phyloP scores from a whole-genome alignment of 2,888 invertebrate species.

The Athalia cordata region DNA sequence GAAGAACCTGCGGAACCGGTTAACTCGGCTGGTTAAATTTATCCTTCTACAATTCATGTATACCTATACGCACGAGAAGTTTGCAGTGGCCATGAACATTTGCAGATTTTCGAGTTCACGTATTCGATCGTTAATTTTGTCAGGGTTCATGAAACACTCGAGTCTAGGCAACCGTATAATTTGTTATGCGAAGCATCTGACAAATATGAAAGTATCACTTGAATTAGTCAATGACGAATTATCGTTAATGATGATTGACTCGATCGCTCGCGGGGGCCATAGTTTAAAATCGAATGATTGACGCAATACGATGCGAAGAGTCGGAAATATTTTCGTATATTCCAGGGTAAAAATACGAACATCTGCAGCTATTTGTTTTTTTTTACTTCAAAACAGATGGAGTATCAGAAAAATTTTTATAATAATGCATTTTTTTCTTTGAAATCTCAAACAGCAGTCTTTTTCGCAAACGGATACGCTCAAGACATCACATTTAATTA shows the following conservation, averaged over 20 bases:
- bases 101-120: background rate
- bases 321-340: no score
- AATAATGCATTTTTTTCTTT: conserved; percentile 11
- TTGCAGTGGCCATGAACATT: conserved; percentile 1
- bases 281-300: no score
- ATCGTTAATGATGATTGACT: no score
- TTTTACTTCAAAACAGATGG: no score
- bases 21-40: background rate
- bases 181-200: no score
- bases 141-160: background rate
- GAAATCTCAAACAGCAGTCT: background rate
- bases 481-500: conserved; percentile 5
- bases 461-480: conserved; percentile 5
- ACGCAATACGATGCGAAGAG: no score
- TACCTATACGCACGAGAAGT: background rate
- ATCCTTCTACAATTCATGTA: background rate
- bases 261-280: no score
- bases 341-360: background rate
- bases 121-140: background rate
- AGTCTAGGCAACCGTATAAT: background rate
- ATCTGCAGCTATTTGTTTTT: background rate
- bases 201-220: no score
- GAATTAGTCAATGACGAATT: no score
- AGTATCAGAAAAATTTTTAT: background rate
- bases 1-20: conserved; percentile 34